A percentile compares a stretch with the other conserved stretches of the same genome.
phyloP scores from a whole-genome alignment of 2,113 vertebrate genomes.

The Carassius auratus region DNA sequence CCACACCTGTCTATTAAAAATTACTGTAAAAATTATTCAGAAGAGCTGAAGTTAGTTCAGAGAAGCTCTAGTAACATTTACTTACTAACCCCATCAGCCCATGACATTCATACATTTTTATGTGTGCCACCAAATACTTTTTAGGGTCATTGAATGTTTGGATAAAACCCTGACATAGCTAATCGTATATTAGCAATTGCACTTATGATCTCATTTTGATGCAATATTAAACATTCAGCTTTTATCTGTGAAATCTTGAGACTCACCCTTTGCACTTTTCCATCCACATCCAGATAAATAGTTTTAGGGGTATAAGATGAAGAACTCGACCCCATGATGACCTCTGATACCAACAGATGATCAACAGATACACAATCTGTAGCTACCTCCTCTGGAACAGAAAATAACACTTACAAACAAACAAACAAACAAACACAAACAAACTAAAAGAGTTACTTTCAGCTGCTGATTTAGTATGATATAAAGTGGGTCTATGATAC shows the following conservation, averaged over 20 bases:
- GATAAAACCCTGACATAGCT: background rate
- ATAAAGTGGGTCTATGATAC: background rate
- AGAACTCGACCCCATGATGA: slow-evolving; percentile 63
- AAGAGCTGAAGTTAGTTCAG: background rate
- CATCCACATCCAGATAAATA: slow-evolving; percentile 63
- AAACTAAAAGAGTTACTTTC: background rate
- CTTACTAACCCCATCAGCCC: background rate
- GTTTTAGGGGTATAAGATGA: slow-evolving; percentile 62
- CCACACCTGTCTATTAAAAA: background rate
- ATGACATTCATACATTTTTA: background rate
- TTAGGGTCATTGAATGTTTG: background rate
- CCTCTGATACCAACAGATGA: background rate
- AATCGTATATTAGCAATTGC: background rate
- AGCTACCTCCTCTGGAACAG: background rate
- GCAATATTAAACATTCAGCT: background rate
- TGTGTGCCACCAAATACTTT: background rate
- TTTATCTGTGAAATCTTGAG: background rate
- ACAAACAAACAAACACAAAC: background rate
- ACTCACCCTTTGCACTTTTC: slow-evolving; percentile 61
- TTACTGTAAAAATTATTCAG: background rate
- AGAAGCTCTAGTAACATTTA: background rate
- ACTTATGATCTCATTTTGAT: background rate
- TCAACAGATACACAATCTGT: slow-evolving; percentile 2
- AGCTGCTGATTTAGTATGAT: background rate
- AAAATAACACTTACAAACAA: background rate